Evolutionary conservation across 2,113 vertebrate species (phyloP).

Genomic region (Micromys minutus): DNA sequence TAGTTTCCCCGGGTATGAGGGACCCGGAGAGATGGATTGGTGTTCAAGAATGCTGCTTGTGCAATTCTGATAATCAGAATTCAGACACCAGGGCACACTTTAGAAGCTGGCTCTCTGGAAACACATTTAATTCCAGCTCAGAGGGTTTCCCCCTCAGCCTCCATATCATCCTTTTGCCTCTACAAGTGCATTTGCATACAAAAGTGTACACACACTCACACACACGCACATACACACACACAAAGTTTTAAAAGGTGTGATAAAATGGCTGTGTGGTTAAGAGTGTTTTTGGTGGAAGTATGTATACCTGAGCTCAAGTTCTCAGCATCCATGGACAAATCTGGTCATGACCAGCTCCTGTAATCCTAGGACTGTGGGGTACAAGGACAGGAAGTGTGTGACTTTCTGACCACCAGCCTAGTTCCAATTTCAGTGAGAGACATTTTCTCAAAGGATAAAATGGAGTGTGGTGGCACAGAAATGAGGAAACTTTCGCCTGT

Average conservation of each 20-base stretch:
- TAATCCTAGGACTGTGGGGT: not conserved
- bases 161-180: not conserved
- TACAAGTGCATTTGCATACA: not conserved
- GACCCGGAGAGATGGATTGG: too few relatives aligned
- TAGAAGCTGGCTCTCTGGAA: too few relatives aligned
- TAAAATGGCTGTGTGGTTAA: not conserved
- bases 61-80: not conserved
- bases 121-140: not conserved
- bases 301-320: not conserved
- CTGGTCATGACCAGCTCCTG: not conserved
- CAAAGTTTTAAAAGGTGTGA: not conserved
- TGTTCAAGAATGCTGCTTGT: not conserved
- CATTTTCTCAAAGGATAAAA: not conserved
- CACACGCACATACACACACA: not conserved
- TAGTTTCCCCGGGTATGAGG: not conserved
- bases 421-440: not conserved
- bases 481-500: not conserved
- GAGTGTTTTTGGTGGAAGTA: too few relatives aligned
- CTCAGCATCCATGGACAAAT: not conserved
- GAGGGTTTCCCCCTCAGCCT: too few relatives aligned
- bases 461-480: not conserved
- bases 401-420: not conserved
- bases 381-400: not conserved
- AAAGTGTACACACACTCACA: not conserved
- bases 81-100: not conserved